A percentile compares a stretch with the other conserved stretches of the same genome.
Evolutionary conservation across 2,888 invertebrate genomes (phyloP).

Genomic region (Trachelus stipa): DNA sequence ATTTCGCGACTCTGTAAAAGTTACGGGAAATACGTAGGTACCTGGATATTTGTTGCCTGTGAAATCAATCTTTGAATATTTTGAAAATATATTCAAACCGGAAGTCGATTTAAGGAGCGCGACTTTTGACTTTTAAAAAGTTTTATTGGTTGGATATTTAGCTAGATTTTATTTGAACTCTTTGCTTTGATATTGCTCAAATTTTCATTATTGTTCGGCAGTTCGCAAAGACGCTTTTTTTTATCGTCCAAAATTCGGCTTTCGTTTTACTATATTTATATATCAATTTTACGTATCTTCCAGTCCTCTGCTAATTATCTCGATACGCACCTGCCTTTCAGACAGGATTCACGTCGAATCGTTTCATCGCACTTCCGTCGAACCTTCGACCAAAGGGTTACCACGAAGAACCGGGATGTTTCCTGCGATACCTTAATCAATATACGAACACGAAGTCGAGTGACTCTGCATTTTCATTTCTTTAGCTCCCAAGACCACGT

Average conservation of each 20-base stretch:
- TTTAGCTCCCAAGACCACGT: not conserved
- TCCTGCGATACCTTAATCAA: not conserved
- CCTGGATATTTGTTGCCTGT: not conserved
- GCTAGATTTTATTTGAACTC: not conserved
- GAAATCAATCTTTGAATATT: not conserved
- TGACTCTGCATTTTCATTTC: conserved; percentile 4
- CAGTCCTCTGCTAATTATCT: not conserved
- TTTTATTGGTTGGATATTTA: not conserved
- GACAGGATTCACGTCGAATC: not conserved
- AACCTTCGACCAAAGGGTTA: not conserved
- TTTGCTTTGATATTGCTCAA: not conserved
- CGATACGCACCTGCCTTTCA: not conserved
- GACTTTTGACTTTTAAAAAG: not conserved
- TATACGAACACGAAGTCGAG: not conserved
- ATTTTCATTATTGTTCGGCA: not conserved
- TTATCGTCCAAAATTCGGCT: not conserved
- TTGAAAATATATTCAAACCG: not conserved
- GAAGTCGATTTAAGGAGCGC: not conserved
- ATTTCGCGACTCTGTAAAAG: not conserved
- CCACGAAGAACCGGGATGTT: not conserved
- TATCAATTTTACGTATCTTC: not conserved
- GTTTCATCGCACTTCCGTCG: not conserved
- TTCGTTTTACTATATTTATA: not conserved
- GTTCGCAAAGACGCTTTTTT: not conserved
- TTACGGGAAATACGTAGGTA: not conserved